Percentiles rank a stretch among this genome's conserved stretches.
phyloP scores from a whole-genome alignment of 2,888 invertebrate genomes.

The Fissipunctia ypsillon region DNA sequence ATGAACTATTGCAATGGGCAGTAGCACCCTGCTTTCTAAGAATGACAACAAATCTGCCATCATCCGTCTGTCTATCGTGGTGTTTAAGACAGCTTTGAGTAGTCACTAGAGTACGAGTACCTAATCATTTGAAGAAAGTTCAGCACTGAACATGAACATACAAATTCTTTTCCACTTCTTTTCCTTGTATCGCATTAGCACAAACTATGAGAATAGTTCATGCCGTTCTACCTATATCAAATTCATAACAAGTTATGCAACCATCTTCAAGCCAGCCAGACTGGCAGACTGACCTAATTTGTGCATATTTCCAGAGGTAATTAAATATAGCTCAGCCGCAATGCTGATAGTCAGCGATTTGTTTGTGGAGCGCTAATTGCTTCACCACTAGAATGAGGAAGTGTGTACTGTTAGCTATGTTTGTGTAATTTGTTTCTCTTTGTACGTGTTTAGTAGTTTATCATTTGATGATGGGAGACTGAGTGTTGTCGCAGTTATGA shows the following conservation, averaged over 20 bases:
- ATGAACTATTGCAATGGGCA: neutral
- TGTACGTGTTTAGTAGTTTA: slow-evolving; percentile 23
- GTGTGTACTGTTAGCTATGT: slow-evolving; percentile 26
- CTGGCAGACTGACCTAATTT: slow-evolving; percentile 61
- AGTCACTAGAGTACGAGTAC: neutral
- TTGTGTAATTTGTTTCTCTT: slow-evolving; percentile 51
- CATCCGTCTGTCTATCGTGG: neutral
- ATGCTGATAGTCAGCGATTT: slow-evolving; percentile 45
- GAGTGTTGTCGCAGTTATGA: neutral
- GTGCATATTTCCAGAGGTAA: slow-evolving; percentile 62
- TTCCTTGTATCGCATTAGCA: neutral
- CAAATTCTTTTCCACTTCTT: neutral
- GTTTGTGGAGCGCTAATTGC: slow-evolving; percentile 59
- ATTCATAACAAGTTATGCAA: slow-evolving; percentile 20
- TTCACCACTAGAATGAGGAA: slow-evolving; percentile 58
- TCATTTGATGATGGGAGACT: slow-evolving; percentile 15
- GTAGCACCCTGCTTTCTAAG: neutral
- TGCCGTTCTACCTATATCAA: neutral
- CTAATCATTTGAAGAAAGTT: neutral
- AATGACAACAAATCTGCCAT: neutral
- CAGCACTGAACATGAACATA: neutral
- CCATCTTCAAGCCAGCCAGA: slow-evolving; percentile 17
- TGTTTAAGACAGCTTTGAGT: neutral
- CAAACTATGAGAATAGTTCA: neutral
- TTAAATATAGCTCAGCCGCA: slow-evolving; percentile 65